Evolutionary conservation across 2,888 invertebrate genomes (phyloP), one percentile per base, ranked within the genome.

Genomic region (Hirtodrosophila trivittata): DNA sequence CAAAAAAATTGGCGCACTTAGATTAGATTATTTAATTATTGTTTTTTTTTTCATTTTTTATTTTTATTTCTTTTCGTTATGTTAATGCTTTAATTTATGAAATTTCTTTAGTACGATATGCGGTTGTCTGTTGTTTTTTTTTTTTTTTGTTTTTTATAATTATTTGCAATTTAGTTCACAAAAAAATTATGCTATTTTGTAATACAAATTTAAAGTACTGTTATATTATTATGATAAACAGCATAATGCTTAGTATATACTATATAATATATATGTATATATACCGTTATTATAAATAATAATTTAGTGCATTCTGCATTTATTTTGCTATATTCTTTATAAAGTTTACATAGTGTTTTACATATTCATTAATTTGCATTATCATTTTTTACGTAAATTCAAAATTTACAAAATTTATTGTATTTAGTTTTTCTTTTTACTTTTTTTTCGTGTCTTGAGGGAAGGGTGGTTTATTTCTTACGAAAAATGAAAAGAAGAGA

Each of bases 291-390:
- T 72, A 54, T 21, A 78, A 80, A 78, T 85, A 80, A 80, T 80
- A 83, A 82, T 82, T 86, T 86, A 81, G 86, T 86, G 82, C 82
- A 83, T 75, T 77, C 71, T 67, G 78, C 80, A 57, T 52, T 70
- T 80, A 69, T 74, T 76, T 81, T 78, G 76, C 85, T 84, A 84
- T 77, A 72, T 62, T 68, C 39, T 71, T 67, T 64, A 68, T 71
- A 69, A 60, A 58, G 51, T 58, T 68, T 66, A 60, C 59, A 71
- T 63, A 57, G 55, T 83, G 52, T 67, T 70, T 62, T 72, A 68
- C 62, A 70, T 73, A 66, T 62, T 72, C 32, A 57, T 55, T 70
- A 35, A 66, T 55, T 71, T 58, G 42, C 69, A 35, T 59, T 65
- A 52, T 56, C 18, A 38, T 47, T 56, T 69, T 80, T 77, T 77